Percentiles rank a stretch among this genome's conserved stretches.
Conservation (phyloP, 2,888 invertebrate species). For the Osmoderma eremita region DNA sequence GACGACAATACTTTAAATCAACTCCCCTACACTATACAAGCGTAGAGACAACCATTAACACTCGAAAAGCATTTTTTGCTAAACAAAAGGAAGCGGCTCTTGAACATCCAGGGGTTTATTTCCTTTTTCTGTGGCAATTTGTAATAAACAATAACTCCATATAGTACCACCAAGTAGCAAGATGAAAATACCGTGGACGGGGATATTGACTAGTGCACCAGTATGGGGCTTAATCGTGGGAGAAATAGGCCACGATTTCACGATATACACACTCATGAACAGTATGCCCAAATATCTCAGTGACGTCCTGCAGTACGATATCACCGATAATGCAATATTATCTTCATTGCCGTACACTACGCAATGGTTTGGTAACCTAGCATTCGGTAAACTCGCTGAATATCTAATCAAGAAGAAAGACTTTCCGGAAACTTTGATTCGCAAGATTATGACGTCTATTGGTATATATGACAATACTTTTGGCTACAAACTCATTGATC, state of each 20-base stretch:
- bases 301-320: slow-evolving; percentile 73
- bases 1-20: too few species aligned
- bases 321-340: slow-evolving; percentile 71
- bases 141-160: too few species aligned
- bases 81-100: too few species aligned
- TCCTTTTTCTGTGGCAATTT: too few species aligned
- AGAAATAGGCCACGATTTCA: slow-evolving; percentile 78
- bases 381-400: slow-evolving; percentile 75
- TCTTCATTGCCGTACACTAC: slow-evolving; percentile 73
- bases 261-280: slow-evolving; percentile 76
- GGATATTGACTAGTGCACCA: slow-evolving; percentile 75
- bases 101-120: too few species aligned
- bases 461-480: slow-evolving; percentile 61
- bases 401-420: slow-evolving; percentile 68
- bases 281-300: slow-evolving; percentile 76
- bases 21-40: too few species aligned
- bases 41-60: too few species aligned
- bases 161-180: too few species aligned
- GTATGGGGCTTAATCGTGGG: slow-evolving; percentile 79
- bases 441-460: slow-evolving; percentile 74
- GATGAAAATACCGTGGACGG: slow-evolving; percentile 75
- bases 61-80: too few species aligned
- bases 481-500: background rate
- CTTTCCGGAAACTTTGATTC: slow-evolving; percentile 67
- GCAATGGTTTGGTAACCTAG: slow-evolving; percentile 74